phyloP scores from a whole-genome alignment of 2,113 vertebrate genomes.

The Petrocephalus microphthalmus region DNA sequence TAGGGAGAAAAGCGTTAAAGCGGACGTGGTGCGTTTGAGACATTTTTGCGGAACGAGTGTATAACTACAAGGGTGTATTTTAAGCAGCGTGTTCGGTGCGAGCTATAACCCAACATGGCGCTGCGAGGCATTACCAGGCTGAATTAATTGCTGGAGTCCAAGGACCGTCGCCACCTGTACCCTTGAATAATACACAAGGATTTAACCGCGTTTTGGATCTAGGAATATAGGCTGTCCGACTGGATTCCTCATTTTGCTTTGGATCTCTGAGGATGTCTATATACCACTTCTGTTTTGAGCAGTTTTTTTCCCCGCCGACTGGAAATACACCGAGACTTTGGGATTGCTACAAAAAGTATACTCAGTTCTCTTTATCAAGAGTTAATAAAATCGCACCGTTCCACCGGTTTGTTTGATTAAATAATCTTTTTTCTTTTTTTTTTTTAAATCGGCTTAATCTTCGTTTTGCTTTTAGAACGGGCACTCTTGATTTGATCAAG shows the following conservation, averaged over 20 bases:
- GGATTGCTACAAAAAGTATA: constrained; percentile 35
- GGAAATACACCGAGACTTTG: constrained; percentile 37
- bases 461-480: not conserved
- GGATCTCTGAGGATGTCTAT: constrained; percentile 26
- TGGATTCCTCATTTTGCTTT: constrained; percentile 17
- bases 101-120: constrained; percentile 47
- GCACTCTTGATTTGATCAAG: not conserved
- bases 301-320: constrained; percentile 21
- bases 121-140: constrained; percentile 42
- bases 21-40: not conserved
- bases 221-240: constrained; percentile 9
- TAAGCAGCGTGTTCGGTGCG: constrained; percentile 35
- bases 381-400: not conserved
- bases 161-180: constrained; percentile 42
- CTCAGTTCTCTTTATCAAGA: not conserved
- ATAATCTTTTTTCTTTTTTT: not conserved
- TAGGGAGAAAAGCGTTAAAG: not conserved
- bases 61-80: constrained; percentile 20
- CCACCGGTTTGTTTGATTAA: not conserved
- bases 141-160: constrained; percentile 39
- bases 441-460: not conserved
- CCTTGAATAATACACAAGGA: constrained; percentile 19
- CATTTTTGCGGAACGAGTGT: constrained; percentile 12
- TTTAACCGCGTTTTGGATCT: constrained; percentile 6
- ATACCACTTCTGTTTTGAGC: constrained; percentile 19